Conservation (phyloP, 92 coral and sea anemone species). For the Zoanthus gigantus region DNA sequence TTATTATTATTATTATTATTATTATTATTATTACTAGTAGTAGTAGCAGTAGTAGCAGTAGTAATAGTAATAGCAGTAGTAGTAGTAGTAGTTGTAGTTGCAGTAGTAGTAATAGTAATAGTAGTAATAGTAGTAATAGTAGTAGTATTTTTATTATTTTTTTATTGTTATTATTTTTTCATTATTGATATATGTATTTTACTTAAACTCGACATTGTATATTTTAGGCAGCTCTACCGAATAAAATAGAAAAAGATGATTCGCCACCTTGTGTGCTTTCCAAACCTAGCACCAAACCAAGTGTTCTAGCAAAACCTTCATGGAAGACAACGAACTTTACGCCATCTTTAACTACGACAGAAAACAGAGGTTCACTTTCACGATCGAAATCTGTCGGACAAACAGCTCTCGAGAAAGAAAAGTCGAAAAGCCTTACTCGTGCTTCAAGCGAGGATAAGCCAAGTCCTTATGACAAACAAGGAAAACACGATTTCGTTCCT, state of each 20-base stretch:
- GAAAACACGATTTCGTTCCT: constrained; percentile 48
- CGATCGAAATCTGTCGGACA: constrained; percentile 34
- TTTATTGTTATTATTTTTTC: no score
- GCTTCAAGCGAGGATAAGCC: constrained; percentile 43
- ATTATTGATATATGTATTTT: background rate
- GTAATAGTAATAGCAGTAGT: no score
- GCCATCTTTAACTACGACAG: background rate
- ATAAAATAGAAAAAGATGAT: background rate
- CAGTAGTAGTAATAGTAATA: no score
- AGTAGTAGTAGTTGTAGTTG: no score
- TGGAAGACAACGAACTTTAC: background rate
- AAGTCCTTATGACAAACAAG: constrained; percentile 22
- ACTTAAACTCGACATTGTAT: background rate
- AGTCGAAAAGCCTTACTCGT: constrained; percentile 19
- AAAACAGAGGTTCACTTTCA: background rate
- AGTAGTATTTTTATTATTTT: no score
- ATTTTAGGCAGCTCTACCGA: background rate
- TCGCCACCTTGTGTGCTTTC: background rate
- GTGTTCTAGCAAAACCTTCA: constrained; percentile 1
- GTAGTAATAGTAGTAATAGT: no score
- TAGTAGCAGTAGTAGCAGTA: no score
- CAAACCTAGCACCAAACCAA: constrained; percentile 24
- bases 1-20: no score
- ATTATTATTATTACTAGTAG: no score
- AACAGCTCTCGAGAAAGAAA: constrained; percentile 11